These are phyloP conservation scores for Leptopilina clavipes DNA, from an alignment of 1,140 invertebrate genomes.

Conservation along the genomic window DNA sequence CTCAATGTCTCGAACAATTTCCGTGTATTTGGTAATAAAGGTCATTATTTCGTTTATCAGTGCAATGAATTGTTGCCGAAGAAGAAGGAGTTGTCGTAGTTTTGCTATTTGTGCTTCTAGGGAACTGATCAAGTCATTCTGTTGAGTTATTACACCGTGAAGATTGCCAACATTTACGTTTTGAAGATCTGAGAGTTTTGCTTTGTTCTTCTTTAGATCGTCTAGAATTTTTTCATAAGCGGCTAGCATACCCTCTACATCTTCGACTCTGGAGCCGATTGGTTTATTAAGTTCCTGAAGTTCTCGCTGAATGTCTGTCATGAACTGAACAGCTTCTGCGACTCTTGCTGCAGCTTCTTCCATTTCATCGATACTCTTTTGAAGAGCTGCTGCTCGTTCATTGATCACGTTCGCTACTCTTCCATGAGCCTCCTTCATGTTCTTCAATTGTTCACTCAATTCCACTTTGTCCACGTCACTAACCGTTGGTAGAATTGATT, in stretches of 20 bases:
- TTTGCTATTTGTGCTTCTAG: slow-evolving; percentile 90
- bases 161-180: slow-evolving; percentile 84
- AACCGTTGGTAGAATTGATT: slow-evolving; percentile 85
- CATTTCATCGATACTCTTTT: slow-evolving; percentile 85
- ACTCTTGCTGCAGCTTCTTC: slow-evolving; percentile 85
- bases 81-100: slow-evolving; percentile 83
- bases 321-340: slow-evolving; percentile 86
- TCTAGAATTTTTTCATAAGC: slow-evolving; percentile 87
- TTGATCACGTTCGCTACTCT: slow-evolving; percentile 84
- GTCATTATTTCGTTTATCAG: slow-evolving; percentile 90
- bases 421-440: slow-evolving; percentile 84
- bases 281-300: slow-evolving; percentile 88
- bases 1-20: slow-evolving; percentile 89
- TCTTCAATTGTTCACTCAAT: slow-evolving; percentile 85
- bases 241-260: slow-evolving; percentile 85
- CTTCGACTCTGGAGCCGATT: slow-evolving; percentile 88
- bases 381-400: slow-evolving; percentile 82
- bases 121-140: slow-evolving; percentile 87
- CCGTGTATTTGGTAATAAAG: slow-evolving; percentile 90
- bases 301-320: slow-evolving; percentile 87
- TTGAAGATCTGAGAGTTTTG: slow-evolving; percentile 86
- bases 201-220: slow-evolving; percentile 87
- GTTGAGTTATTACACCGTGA: slow-evolving; percentile 84
- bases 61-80: slow-evolving; percentile 91
- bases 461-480: slow-evolving; percentile 89